phyloP scores from a whole-genome alignment of 2,888 invertebrate species.

The Pandemis corylana region DNA sequence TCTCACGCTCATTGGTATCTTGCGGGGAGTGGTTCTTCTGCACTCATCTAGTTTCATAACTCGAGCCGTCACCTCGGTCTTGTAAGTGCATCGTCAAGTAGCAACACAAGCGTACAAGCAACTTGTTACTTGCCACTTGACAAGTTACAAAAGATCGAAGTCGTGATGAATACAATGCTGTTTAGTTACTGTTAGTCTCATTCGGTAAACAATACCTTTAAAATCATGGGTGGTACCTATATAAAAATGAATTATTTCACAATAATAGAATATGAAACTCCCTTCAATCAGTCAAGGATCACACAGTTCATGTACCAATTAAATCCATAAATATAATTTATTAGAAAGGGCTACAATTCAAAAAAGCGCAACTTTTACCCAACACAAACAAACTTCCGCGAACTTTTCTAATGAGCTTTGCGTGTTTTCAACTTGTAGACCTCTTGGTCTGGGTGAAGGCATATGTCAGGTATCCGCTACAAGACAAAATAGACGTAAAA shows the following conservation, averaged over 20 bases:
- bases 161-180: neutral
- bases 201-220: neutral
- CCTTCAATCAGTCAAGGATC: constrained; percentile 69
- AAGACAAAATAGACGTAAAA: constrained; percentile 82
- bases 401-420: constrained; percentile 28
- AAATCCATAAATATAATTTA: constrained; percentile 53
- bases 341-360: constrained; percentile 60
- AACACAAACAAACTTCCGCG: constrained; percentile 17
- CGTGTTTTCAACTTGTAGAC: constrained; percentile 41
- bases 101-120: constrained; percentile 3
- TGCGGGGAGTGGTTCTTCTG: neutral
- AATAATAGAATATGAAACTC: constrained; percentile 60
- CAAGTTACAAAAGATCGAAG: neutral
- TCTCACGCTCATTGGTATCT: neutral
- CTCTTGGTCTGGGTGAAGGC: constrained; percentile 77
- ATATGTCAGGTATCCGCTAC: constrained; percentile 71
- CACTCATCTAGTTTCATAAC: neutral
- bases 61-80: neutral
- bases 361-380: constrained; percentile 44
- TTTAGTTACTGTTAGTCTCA: neutral
- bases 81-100: constrained; percentile 6
- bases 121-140: constrained; percentile 5
- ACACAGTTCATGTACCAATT: constrained; percentile 54
- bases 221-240: constrained; percentile 2
- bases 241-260: constrained; percentile 13